Evolutionary conservation across 1,140 invertebrate genomes (phyloP).

Genomic region (Nephotettix cincticeps): DNA sequence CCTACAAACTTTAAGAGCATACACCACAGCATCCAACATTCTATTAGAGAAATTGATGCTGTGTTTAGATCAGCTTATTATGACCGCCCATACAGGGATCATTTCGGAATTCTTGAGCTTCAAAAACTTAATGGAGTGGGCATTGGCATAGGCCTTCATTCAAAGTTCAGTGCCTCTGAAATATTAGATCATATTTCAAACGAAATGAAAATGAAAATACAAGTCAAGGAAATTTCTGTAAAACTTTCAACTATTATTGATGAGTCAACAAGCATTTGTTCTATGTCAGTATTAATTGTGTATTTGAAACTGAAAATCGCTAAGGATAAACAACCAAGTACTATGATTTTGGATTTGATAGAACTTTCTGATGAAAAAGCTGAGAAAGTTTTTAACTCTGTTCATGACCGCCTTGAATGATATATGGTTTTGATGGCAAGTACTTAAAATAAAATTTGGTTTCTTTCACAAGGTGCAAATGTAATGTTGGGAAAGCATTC

Average conservation of each 20-base stretch:
- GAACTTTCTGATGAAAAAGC: neutral
- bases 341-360: too few relatives aligned
- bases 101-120: too few relatives aligned
- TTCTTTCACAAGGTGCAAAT: neutral
- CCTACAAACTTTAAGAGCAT: too few relatives aligned
- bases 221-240: too few relatives aligned
- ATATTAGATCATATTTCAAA: neutral
- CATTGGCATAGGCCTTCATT: too few relatives aligned
- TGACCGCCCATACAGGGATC: neutral
- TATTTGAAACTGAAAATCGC: too few relatives aligned
- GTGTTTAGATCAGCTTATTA: neutral
- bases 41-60: too few relatives aligned
- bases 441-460: neutral
- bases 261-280: neutral
- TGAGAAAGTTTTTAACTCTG: neutral
- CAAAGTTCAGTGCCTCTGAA: neutral
- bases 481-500: neutral
- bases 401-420: neutral
- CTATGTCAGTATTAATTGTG: neutral
- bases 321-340: too few relatives aligned
- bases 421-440: neutral
- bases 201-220: neutral
- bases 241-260: neutral
- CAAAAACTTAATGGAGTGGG: too few relatives aligned
- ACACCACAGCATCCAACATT: too few relatives aligned